Evolutionary conservation across 2,113 vertebrate genomes (phyloP).

Genomic region (Epinephelus lanceolatus): DNA sequence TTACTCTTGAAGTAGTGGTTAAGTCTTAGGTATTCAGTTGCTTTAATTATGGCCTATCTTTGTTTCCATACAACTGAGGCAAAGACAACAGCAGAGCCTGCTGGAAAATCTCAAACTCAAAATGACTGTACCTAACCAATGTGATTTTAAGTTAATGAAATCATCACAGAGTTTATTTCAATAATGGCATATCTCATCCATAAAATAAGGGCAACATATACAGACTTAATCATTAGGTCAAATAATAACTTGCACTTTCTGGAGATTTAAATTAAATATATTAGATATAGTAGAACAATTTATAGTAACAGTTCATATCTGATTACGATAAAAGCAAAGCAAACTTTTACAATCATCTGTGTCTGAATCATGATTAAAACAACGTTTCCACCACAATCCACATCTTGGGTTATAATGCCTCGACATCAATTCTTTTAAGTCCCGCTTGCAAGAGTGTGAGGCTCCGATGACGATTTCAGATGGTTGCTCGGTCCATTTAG

Average conservation of each 20-base stretch:
- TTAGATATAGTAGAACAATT: slow-evolving; percentile 72
- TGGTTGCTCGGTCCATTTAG: slow-evolving; percentile 17
- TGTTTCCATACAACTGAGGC: neutral
- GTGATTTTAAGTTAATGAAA: slow-evolving; percentile 35
- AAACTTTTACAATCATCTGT: slow-evolving; percentile 76
- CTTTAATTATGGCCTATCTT: neutral
- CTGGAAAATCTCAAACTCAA: neutral
- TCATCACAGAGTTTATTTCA: slow-evolving; percentile 73
- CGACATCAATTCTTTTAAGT: slow-evolving; percentile 60
- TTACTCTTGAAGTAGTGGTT: neutral
- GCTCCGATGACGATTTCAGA: slow-evolving; percentile 28
- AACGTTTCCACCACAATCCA: slow-evolving; percentile 36
- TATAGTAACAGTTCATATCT: slow-evolving; percentile 62
- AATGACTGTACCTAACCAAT: neutral
- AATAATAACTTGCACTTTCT: slow-evolving; percentile 59
- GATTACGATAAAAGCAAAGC: slow-evolving; percentile 75
- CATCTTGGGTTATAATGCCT: slow-evolving; percentile 30
- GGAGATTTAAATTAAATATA: slow-evolving; percentile 80
- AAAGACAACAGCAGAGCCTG: neutral
- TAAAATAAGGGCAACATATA: slow-evolving; percentile 63
- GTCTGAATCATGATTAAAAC: slow-evolving; percentile 70
- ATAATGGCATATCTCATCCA: slow-evolving; percentile 47
- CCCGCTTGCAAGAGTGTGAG: slow-evolving; percentile 66
- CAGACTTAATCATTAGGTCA: slow-evolving; percentile 52
- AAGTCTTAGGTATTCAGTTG: neutral